Conservation (phyloP, 92 coral and sea anemone genomes). For the Porites evermanni region DNA sequence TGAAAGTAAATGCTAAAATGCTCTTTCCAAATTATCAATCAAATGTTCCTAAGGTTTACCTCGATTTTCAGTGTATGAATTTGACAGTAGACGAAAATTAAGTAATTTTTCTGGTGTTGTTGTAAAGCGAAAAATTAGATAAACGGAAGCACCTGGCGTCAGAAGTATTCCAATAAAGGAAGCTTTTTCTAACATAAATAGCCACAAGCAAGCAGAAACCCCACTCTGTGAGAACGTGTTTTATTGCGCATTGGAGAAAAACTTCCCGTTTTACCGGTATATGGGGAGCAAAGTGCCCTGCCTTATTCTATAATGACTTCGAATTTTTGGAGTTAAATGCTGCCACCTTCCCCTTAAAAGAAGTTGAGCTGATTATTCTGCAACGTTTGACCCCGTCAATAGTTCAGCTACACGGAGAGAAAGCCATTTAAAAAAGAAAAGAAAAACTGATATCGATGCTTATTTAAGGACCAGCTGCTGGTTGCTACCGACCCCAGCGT, state of each 20-base stretch:
- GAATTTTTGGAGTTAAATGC: too few relatives aligned
- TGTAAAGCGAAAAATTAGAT: background rate
- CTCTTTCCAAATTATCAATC: background rate
- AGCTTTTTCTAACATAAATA: constrained; percentile 1
- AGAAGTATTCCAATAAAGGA: background rate
- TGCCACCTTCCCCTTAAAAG: too few relatives aligned
- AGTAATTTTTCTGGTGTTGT: background rate
- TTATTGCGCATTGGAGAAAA: background rate
- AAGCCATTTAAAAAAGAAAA: too few relatives aligned
- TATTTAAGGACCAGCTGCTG: background rate
- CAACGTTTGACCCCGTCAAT: too few relatives aligned
- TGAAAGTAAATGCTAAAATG: background rate
- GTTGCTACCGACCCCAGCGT: background rate
- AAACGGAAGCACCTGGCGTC: constrained; percentile 30
- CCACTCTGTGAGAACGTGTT: background rate
- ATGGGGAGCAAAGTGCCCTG: too few relatives aligned
- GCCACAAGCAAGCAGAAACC: background rate
- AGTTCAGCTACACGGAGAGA: too few relatives aligned
- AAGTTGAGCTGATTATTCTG: too few relatives aligned
- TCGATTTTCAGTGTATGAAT: too few relatives aligned
- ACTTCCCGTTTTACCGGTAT: background rate
- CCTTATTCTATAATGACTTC: too few relatives aligned
- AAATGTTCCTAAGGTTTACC: background rate
- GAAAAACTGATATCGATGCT: too few relatives aligned
- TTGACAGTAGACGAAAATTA: background rate